Base-by-base conservation (phyloP, 2,888 invertebrate species). In the Galerucella calmariensis region DNA sequence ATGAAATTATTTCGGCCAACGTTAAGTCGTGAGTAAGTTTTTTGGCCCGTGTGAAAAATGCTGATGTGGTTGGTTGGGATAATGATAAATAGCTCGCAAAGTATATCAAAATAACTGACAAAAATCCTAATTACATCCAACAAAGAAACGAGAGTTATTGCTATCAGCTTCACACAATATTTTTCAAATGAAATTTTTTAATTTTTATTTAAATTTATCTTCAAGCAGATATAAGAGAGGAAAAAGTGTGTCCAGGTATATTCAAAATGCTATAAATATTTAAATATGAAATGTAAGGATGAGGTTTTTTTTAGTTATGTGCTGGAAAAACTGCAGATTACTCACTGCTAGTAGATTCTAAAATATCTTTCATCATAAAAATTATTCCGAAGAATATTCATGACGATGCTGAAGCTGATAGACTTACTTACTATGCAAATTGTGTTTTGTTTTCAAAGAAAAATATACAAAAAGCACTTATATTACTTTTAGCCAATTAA, bases 401-500 rank as follows among this genome's bases (percentile, higher is more conserved):
- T 71, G 71, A 71, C 46, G 8, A 46, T 71, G 20, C 44, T n/a
- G 46, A 27, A 71, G 71, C 71, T 58, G 66, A 58, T 65, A 65
- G 58, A 65, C 61, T 65, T 71, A 66, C 71, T 71, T 65, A 66
- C 65, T 65, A 69, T 74, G 73, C 69, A 74, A 74, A 74, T 74
- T 68, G 51, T 59, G 61, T 69, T 66, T 74, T 69, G 67, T 74
- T 74, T 51, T 12, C 44, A 71, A 66, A 35, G 69, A 66, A 69
- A 69, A 51, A 74, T 69, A 69, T 69, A 61, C 46, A 74, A 74
- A 63, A 63, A 74, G 67, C 69, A 70, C 74, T 79, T 67, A 75
- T 78, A 78, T 76, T 79, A 78, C 75, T 83, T 81, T 81, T 79
- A 77, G 75, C 81, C 81, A 84, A 83, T 84, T 84, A 83, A 83